Percentiles rank a stretch among this genome's conserved stretches.
Evolutionary conservation across 2,888 invertebrate species (phyloP).

Genomic region (Margaritifera margaritifera): DNA sequence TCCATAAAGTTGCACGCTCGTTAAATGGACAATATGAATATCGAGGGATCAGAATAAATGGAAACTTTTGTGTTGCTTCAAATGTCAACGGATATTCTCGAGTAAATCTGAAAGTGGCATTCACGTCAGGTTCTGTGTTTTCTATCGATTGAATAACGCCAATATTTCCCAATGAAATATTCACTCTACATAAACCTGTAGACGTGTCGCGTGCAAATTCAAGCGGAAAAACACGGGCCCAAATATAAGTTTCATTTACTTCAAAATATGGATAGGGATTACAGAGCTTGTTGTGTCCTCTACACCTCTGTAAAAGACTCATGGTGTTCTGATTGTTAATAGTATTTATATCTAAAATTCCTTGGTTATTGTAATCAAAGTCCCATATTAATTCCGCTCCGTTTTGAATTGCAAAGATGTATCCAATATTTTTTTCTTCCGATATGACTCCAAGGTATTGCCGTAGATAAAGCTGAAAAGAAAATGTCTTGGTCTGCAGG

Average conservation of each 20-base stretch:
- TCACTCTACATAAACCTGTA: background rate
- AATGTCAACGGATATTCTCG: conserved; percentile 5
- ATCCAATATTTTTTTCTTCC: conserved; percentile 14
- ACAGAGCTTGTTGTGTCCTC: no score
- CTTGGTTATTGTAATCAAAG: no score
- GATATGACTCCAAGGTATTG: background rate
- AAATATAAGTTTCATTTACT: no score
- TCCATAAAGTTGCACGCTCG: conserved; percentile 2
- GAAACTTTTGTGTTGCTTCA: background rate
- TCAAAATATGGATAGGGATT: no score
- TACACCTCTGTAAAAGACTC: no score
- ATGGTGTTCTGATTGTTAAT: no score
- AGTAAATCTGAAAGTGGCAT: conserved; percentile 13
- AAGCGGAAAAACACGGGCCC: no score
- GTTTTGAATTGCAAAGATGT: conserved; percentile 6
- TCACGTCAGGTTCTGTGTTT: conserved; percentile 6
- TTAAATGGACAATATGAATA: conserved; percentile 6
- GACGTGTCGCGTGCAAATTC: background rate
- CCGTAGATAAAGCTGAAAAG: background rate
- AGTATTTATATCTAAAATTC: no score
- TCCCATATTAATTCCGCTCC: conserved; percentile 13
- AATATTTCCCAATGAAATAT: background rate
- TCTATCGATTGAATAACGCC: conserved; percentile 9
- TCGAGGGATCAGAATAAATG: background rate
- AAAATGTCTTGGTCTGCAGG: no score